These are phyloP conservation scores for Darevskia mixta DNA, from an alignment of 2,797 vertebrate species.

Conservation along the genomic window DNA sequence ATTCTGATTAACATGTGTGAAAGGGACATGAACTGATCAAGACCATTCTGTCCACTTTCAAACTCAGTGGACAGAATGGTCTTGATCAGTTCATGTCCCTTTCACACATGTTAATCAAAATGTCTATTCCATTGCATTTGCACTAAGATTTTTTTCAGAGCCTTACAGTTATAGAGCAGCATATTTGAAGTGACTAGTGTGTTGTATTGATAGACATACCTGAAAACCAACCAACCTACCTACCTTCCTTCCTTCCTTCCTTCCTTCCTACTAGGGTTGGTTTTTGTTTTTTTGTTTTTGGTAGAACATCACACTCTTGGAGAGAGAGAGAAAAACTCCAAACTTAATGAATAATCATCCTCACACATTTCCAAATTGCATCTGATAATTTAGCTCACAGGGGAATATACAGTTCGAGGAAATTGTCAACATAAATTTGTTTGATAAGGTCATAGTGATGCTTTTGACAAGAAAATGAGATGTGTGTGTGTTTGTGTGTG, in stretches of 20 bases:
- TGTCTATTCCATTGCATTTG: too few species aligned
- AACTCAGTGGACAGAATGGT: too few species aligned
- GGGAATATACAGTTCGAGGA: conserved; percentile 69
- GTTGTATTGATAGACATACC: not conserved
- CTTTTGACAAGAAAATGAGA: conserved; percentile 68
- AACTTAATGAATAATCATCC: conserved; percentile 67
- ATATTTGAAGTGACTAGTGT: not conserved
- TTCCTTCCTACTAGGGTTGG: not conserved
- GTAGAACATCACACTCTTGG: not conserved
- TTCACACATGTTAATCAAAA: too few species aligned
- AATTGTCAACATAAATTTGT: conserved; percentile 72
- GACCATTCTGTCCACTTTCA: too few species aligned
- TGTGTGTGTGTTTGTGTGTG: not conserved
- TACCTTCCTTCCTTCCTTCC: too few species aligned
- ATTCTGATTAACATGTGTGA: too few species aligned
- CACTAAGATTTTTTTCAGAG: too few species aligned
- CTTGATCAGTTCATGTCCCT: too few species aligned
- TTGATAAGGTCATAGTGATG: conserved; percentile 76
- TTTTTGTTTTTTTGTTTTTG: conserved; percentile 59
- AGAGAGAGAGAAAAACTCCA: conserved; percentile 55
- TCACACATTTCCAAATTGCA: conserved; percentile 53
- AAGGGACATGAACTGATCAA: too few species aligned
- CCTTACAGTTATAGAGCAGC: not conserved
- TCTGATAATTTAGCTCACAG: conserved; percentile 58
- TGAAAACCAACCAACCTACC: not conserved